Evolutionary conservation across 2,888 invertebrate genomes (phyloP).

Genomic region (Epinotia bilunana): DNA sequence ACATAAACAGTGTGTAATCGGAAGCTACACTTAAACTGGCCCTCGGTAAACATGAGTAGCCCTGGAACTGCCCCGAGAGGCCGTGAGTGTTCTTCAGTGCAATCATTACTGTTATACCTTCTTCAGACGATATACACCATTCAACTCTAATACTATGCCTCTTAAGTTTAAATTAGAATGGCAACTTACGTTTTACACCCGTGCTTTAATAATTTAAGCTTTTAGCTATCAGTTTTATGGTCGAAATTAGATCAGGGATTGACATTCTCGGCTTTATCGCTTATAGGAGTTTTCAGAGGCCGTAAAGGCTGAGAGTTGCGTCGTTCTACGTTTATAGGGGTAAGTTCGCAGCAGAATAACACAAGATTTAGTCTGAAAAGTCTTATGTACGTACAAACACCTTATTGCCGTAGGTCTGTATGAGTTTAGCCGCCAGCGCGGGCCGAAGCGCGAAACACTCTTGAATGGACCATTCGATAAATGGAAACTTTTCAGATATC

Average conservation of each 20-base stretch:
- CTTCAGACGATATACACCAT: background rate
- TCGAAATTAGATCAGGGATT: conserved; percentile 6
- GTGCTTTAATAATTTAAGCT: conserved; percentile 9
- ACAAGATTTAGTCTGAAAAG: background rate
- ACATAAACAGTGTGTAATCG: background rate
- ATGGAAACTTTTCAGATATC: conserved; percentile 21
- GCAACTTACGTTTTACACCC: background rate
- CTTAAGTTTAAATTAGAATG: background rate
- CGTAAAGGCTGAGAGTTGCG: conserved; percentile 20
- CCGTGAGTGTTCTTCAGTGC: conserved; percentile 34
- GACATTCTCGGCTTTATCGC: background rate
- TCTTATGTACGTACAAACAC: background rate
- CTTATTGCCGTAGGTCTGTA: background rate
- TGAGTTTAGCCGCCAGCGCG: background rate
- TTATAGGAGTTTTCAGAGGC: conserved; percentile 4
- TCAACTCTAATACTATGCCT: background rate
- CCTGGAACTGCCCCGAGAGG: conserved; percentile 7
- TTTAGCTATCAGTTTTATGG: conserved; percentile 13
- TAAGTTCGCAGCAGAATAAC: conserved; percentile 1
- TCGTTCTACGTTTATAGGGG: conserved; percentile 24
- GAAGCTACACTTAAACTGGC: background rate
- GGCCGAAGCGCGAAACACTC: background rate
- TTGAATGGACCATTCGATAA: conserved; percentile 16
- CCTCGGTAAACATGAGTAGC: background rate
- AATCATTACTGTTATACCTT: conserved; percentile 35